phyloP scores from a whole-genome alignment of 2,888 invertebrate genomes.

The Lepidonotus clava region DNA sequence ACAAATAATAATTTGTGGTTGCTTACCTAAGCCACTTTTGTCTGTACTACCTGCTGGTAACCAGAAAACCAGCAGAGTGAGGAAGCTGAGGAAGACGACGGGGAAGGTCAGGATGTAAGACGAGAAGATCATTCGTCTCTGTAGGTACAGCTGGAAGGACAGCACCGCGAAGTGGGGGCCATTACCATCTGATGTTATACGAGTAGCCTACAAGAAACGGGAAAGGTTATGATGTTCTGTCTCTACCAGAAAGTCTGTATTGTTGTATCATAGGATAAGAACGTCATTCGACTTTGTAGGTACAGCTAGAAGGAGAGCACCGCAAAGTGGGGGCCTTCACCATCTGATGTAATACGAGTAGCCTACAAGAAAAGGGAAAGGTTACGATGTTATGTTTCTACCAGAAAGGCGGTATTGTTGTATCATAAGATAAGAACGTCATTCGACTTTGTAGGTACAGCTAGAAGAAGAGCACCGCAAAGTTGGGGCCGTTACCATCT shows the following conservation, averaged over 20 bases:
- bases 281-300: slow-evolving; percentile 28
- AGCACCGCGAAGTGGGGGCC: slow-evolving; percentile 35
- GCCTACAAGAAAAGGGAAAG: slow-evolving; percentile 43
- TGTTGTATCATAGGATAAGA: slow-evolving; percentile 49
- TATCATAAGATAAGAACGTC: slow-evolving; percentile 40
- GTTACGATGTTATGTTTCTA: too few relatives aligned
- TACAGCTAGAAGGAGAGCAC: slow-evolving; percentile 11
- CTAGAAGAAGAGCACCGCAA: slow-evolving; percentile 31
- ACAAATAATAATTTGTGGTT: too few relatives aligned
- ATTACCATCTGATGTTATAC: neutral
- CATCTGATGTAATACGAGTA: neutral
- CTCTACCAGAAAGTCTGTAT: too few relatives aligned
- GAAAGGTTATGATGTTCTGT: slow-evolving; percentile 49
- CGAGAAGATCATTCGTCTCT: slow-evolving; percentile 43
- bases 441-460: slow-evolving; percentile 26
- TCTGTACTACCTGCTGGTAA: slow-evolving; percentile 43
- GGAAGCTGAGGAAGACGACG: slow-evolving; percentile 20
- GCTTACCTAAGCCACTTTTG: slow-evolving; percentile 34
- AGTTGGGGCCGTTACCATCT: neutral
- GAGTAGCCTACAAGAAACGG: slow-evolving; percentile 10
- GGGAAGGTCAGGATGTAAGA: slow-evolving; percentile 52
- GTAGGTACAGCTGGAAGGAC: neutral
- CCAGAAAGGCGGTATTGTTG: too few relatives aligned
- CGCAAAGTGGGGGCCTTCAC: slow-evolving; percentile 19
- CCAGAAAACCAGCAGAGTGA: slow-evolving; percentile 44